Percentiles rank a stretch among this genome's conserved stretches.
Conservation (phyloP, 2,797 vertebrate genomes). For the Danio jaintianensis region DNA sequence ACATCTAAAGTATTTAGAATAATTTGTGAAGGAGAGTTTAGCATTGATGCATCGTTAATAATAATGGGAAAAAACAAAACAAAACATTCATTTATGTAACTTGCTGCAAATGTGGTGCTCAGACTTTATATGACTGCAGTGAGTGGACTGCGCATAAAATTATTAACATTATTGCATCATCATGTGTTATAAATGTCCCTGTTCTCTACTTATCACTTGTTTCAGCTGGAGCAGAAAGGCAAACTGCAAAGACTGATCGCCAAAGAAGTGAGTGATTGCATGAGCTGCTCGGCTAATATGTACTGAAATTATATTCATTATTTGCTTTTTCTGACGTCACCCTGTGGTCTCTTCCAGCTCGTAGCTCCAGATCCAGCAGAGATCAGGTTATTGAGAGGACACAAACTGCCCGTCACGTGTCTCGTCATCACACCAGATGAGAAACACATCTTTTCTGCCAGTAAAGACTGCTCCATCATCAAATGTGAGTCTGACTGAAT, state of each 20-base stretch:
- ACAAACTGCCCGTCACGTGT: conserved; percentile 92
- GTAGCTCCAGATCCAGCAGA: conserved; percentile 81
- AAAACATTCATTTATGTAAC: too few relatives aligned
- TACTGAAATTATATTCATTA: not conserved
- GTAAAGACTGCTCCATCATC: conserved; percentile 95
- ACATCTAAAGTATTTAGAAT: too few relatives aligned
- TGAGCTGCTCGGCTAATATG: not conserved
- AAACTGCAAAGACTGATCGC: conserved; percentile 89
- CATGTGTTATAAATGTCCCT: not conserved
- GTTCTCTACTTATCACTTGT: not conserved
- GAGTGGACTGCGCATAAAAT: not conserved
- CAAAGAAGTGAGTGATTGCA: conserved; percentile 84
- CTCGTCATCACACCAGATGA: conserved; percentile 91
- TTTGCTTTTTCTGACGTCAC: not conserved
- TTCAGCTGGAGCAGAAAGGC: conserved; percentile 92
- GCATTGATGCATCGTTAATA: too few relatives aligned
- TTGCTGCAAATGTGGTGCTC: not conserved
- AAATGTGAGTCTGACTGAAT: conserved; percentile 84
- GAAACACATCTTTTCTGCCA: conserved; percentile 87
- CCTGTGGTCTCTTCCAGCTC: conserved; percentile 75
- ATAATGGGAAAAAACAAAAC: too few relatives aligned
- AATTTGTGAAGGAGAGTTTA: too few relatives aligned
- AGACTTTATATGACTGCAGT: not conserved
- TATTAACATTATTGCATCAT: not conserved
- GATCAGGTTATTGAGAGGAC: conserved; percentile 87